Percentiles rank a stretch among this genome's conserved stretches.
phyloP scores from a whole-genome alignment of 2,888 invertebrate species.

The Tribolium freemani region DNA sequence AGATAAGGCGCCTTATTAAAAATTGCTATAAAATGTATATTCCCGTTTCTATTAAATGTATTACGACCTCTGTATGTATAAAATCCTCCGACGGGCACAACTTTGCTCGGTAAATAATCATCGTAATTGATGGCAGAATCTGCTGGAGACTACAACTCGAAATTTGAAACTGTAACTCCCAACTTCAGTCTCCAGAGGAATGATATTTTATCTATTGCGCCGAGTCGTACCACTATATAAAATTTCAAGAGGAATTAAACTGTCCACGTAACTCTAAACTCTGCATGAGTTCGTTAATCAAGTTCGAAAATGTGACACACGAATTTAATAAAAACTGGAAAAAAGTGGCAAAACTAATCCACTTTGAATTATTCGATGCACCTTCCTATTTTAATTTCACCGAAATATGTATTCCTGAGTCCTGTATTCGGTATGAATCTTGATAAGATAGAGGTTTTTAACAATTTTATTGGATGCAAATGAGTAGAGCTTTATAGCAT shows the following conservation, averaged over 20 bases:
- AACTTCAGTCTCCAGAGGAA: conserved; percentile 37
- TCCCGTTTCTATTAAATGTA: too few relatives aligned
- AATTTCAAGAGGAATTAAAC: conserved; percentile 38
- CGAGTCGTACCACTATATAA: conserved; percentile 15
- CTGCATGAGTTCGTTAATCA: conserved; percentile 11
- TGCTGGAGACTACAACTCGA: conserved; percentile 16
- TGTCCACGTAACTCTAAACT: conserved; percentile 27
- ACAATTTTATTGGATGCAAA: too few relatives aligned
- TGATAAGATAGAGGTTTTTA: too few relatives aligned
- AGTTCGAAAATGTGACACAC: conserved; percentile 4
- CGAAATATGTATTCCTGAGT: too few relatives aligned
- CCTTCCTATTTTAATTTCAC: too few relatives aligned
- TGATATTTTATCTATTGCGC: conserved; percentile 33
- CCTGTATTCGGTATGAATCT: too few relatives aligned
- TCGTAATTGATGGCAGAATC: conserved; percentile 26
- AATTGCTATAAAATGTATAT: background rate
- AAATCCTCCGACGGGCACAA: background rate
- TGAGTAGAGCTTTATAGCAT: too few relatives aligned
- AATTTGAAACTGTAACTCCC: conserved; percentile 35
- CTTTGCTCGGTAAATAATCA: conserved; percentile 17
- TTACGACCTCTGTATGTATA: background rate
- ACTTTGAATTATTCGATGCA: too few relatives aligned
- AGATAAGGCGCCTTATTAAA: background rate
- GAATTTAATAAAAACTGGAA: background rate
- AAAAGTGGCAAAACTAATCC: too few relatives aligned